phyloP scores from a whole-genome alignment of 2,888 invertebrate species.

The Calephelis perditalis region DNA sequence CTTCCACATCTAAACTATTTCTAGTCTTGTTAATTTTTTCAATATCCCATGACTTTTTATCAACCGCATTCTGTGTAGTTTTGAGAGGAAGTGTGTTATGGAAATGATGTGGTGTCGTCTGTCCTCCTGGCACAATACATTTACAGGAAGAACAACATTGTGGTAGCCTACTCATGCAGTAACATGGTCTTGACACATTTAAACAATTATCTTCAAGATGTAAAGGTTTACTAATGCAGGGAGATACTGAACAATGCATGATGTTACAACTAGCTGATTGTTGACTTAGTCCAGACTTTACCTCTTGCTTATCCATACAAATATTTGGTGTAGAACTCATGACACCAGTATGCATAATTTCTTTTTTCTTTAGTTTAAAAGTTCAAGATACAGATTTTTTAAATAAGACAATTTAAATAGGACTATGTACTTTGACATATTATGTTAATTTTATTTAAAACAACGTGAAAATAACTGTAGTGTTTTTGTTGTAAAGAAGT shows the following conservation, averaged over 20 bases:
- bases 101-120: constrained; percentile 30
- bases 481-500: no score
- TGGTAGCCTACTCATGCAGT: not conserved
- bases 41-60: constrained; percentile 57
- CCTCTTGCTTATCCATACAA: constrained; percentile 9
- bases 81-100: constrained; percentile 20
- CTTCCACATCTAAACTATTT: constrained; percentile 46
- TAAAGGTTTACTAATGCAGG: not conserved
- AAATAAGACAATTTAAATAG: no score
- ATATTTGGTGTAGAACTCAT: constrained; percentile 20
- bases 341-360: constrained; percentile 37
- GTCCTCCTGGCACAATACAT: constrained; percentile 4
- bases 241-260: constrained; percentile 9
- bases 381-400: no score
- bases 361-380: no score
- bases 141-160: not conserved
- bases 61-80: constrained; percentile 44
- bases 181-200: not conserved
- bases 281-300: not conserved
- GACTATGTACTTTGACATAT: no score
- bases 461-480: no score
- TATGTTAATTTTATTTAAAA: no score
- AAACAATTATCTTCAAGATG: not conserved
- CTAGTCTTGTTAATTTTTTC: constrained; percentile 55
- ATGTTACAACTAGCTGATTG: not conserved